Conservation (phyloP, 2,888 invertebrate genomes). For the Eucriotettix oculatus region DNA sequence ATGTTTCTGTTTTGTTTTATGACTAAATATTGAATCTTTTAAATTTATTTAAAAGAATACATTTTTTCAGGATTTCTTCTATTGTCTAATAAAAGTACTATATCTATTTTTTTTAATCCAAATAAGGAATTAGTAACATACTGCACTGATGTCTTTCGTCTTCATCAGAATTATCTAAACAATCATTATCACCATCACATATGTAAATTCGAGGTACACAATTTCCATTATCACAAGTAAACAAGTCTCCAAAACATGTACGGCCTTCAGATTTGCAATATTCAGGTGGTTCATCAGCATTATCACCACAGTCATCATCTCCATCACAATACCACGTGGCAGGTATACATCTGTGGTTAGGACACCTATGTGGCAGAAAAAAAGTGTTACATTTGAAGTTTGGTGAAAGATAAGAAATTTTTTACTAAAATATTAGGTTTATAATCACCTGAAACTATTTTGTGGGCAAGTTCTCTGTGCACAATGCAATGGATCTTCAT, state of each 20-base stretch:
- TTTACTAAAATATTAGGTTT: neutral
- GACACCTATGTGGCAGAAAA: conserved; percentile 40
- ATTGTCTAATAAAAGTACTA: too few species aligned
- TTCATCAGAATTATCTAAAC: conserved; percentile 85
- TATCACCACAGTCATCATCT: conserved; percentile 82
- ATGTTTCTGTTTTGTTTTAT: neutral
- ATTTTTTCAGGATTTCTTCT: too few species aligned
- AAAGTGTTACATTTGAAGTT: neutral
- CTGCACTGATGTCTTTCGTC: conserved; percentile 79
- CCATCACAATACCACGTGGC: conserved; percentile 97
- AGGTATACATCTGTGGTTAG: conserved; percentile 86
- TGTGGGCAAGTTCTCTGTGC: conserved; percentile 77
- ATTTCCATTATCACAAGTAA: conserved; percentile 92
- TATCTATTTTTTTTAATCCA: neutral
- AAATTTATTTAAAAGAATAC: too few species aligned
- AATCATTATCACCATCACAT: conserved; percentile 91
- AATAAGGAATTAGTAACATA: conserved; percentile 21
- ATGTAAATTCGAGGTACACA: conserved; percentile 90
- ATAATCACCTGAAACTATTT: conserved; percentile 53
- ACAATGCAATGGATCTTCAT: conserved; percentile 81
- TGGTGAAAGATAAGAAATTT: neutral
- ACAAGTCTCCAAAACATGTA: conserved; percentile 89
- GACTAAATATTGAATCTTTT: too few species aligned
- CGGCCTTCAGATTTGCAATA: conserved; percentile 84
- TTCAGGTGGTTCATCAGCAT: conserved; percentile 81